Evolutionary conservation across 2,113 vertebrate genomes (phyloP), one percentile per base, ranked within the genome.

Genomic region (Enhydra lutris): DNA sequence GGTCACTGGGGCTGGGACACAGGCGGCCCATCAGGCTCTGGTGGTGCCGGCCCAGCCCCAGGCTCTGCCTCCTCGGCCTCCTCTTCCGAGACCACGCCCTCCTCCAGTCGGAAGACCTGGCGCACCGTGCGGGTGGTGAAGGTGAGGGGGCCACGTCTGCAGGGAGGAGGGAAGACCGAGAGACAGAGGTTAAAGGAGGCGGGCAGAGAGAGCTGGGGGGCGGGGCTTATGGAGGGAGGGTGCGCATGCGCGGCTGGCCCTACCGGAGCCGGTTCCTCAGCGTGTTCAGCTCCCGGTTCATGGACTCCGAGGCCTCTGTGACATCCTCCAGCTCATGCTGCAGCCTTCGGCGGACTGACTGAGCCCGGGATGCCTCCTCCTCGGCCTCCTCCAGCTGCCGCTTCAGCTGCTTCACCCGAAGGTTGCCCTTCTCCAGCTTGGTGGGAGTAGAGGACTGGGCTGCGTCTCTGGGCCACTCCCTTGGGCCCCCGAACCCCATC

Each of bases 271-370:
- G 99, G 98, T 98, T 99, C 98, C 99, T 99, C 80, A 99, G 98
- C 4, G 84, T 98, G 98, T 97, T 99, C 97, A 99, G 98, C 98
- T 99, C 99, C 0, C 99, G 99, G 97, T 99, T 99, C 99, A 99
- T 99, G 21, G 94, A 84, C 34, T 99, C 99, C 0, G 99, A 98
- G 0, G 99, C 98, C 97, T 99, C 99, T 0, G 98, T 98, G 93
- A 99, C 99, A 0, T 99, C 99, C 0, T 99, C 99, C 97, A 99
- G 98, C 80, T 99, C 99, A 4, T 99, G 98, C 97, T 99, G 99
- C 98, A 99, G 98, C 95, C 99, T 99, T 80, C 99, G 98, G 36
- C 99, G 98, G 83, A 97, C 98, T 1, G 99, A 99, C 18, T 99
- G 99, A 1, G 99, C 98, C 34, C 99, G 98, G 0, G 99, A 99